Conservation (phyloP, 2,113 vertebrate genomes). For the Pan troglodytes region NHGRI_mPanTro3-v2.1_pri NC_072416.2:61910001-61910500, state of each 20-base stretch:
- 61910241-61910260: background rate
- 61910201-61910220: background rate
- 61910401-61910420: background rate
- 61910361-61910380: background rate
- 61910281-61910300: background rate
- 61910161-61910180: background rate
- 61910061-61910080: background rate
- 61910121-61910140: too few species aligned
- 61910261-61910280: background rate
- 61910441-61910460: background rate
- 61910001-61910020: background rate
- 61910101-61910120: background rate
- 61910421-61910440: background rate
- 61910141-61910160: background rate
- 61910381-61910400: background rate
- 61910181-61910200: background rate
- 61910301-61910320: background rate
- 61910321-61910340: background rate
- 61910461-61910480: background rate
- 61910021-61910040: background rate
- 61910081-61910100: background rate
- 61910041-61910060: background rate
- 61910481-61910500: background rate
- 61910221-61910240: background rate
- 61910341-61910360: background rate